phyloP scores from a whole-genome alignment of 2,888 invertebrate genomes.

The Ceriagrion tenellum region DNA sequence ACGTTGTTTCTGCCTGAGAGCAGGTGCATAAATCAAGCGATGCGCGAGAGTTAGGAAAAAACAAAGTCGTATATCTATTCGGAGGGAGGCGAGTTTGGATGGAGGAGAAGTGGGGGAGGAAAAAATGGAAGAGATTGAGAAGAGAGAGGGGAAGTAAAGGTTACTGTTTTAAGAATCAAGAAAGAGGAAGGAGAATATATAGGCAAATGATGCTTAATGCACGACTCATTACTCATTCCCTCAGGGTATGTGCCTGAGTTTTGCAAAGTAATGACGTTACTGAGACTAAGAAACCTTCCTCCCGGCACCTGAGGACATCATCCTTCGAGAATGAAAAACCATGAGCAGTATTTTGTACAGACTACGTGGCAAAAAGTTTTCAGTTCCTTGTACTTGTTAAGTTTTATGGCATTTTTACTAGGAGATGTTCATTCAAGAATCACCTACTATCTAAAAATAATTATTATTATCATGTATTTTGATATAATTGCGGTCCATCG shows the following conservation, averaged over 20 bases:
- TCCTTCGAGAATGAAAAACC: no score
- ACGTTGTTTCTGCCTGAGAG: slow-evolving; percentile 9
- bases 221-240: neutral
- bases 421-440: no score
- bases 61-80: slow-evolving; percentile 28
- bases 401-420: no score
- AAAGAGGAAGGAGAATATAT: neutral
- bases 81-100: neutral
- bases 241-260: neutral
- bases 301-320: no score
- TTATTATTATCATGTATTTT: no score
- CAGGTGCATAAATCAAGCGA: slow-evolving; percentile 20
- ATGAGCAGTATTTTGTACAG: no score
- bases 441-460: no score
- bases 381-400: no score
- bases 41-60: slow-evolving; percentile 27
- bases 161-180: neutral
- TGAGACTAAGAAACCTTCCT: no score
- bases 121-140: neutral
- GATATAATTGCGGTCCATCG: no score
- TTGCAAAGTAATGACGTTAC: no score
- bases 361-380: no score
- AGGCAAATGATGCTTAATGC: neutral
- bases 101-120: neutral
- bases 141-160: neutral